Base-by-base conservation (phyloP, 2,113 vertebrate species). In the Psittacus erithacus region DNA sequence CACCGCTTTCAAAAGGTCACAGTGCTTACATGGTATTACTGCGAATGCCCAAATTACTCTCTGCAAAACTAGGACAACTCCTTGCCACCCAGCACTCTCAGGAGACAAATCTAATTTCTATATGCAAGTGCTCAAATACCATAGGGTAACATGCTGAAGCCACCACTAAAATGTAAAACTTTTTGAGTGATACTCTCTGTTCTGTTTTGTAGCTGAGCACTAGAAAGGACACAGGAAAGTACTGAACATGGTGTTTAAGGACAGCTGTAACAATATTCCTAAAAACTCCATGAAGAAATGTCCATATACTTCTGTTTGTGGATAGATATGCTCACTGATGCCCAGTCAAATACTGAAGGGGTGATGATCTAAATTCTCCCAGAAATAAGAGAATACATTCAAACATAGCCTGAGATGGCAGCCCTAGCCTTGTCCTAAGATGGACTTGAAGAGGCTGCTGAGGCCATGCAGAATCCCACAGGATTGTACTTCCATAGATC, bases 361-460 rank as follows among this genome's bases (percentile, higher is more conserved):
- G 8, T 60, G 25, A 65, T 69, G 20, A 57, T 16, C 17, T 17
- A 41, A 25, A 1, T 49, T 28, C 15, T 55, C n/a, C 31, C 35
- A 67, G 43, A 83, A 94, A 63, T 29, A 77, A 47, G 44, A 35
- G 19, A 78, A 39, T 11, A 57, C 22, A 63, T 68, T 60, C 70
- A 94, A 71, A 57, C 4, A 50, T 12, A 68, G 33, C 3, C 55
- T 17, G 31, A 52, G 75, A 33, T 27, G 31, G 59, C 57, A 95
- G 78, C 59, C 49, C n/a, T 65, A 70, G 35, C 0, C 1, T 43
- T 2, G 0, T 47, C 11, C 29, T 92, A 38, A 67, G 17, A 71
- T 28, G 0, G 0, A 16, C n/a, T 44, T 81, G 8, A 81, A 68
- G 4, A 60, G 39, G 35, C 46, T 8, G 7, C 22, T 47, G 73